These are phyloP conservation scores for Gopherus flavomarginatus DNA, from an alignment of 2,113 vertebrate species.

Conservation along the genomic window DNA sequence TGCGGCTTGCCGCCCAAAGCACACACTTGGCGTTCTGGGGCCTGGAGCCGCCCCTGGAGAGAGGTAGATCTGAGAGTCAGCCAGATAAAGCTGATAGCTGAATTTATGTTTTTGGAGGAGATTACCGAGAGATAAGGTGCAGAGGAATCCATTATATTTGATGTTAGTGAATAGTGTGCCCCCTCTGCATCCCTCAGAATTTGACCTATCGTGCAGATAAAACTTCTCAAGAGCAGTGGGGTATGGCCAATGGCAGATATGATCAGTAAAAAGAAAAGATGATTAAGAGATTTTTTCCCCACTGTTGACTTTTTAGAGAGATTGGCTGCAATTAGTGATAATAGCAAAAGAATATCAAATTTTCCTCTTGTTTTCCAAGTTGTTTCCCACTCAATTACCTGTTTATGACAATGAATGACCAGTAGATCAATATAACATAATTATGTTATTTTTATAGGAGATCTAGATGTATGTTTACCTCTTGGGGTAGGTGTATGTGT, in stretches of 20 bases:
- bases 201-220: not conserved
- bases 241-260: not conserved
- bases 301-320: not conserved
- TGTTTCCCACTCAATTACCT: not conserved
- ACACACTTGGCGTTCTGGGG: no score
- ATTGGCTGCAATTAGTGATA: not conserved
- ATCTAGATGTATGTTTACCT: accelerated
- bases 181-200: not conserved
- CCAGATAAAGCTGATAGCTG: not conserved
- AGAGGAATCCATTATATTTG: not conserved
- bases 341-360: not conserved
- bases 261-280: not conserved
- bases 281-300: not conserved
- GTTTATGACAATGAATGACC: not conserved
- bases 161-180: no score
- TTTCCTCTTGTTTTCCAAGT: not conserved
- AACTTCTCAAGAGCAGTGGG: not conserved
- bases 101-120: not conserved
- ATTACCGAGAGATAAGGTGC: not conserved
- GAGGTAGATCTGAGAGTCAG: not conserved
- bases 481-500: not conserved
- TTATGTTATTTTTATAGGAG: not conserved
- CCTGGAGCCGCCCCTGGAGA: not conserved
- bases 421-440: not conserved
- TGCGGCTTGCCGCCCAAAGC: no score